Conservation (phyloP, 2,888 invertebrate species). For the Euplexia lucipara region DNA sequence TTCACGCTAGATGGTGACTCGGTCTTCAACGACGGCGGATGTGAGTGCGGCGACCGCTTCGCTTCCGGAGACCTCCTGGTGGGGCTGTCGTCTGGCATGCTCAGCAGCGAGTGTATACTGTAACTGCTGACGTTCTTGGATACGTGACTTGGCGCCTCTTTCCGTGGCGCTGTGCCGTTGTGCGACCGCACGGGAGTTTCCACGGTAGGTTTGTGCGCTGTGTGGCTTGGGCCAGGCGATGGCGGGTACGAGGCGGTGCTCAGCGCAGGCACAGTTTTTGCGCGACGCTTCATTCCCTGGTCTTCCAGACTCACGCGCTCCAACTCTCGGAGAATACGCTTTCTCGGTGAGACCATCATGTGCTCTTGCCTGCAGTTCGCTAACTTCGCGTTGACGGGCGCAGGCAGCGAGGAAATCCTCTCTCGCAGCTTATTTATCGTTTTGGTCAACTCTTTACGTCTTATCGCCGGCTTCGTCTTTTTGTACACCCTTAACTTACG, state of each 20-base stretch:
- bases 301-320: slow-evolving; percentile 94
- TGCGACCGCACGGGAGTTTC: slow-evolving; percentile 70
- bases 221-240: slow-evolving; percentile 74
- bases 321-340: slow-evolving; percentile 95
- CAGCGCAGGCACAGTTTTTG: slow-evolving; percentile 86
- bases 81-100: slow-evolving; percentile 90
- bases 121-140: slow-evolving; percentile 93
- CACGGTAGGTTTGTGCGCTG: slow-evolving; percentile 65
- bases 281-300: slow-evolving; percentile 92
- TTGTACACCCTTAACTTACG: slow-evolving; percentile 88
- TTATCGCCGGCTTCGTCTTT: slow-evolving; percentile 81
- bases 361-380: slow-evolving; percentile 88
- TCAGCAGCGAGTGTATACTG: slow-evolving; percentile 96
- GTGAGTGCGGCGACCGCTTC: slow-evolving; percentile 84
- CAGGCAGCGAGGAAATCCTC: slow-evolving; percentile 80
- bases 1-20: slow-evolving; percentile 84
- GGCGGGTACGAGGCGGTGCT: slow-evolving; percentile 82
- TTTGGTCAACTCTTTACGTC: slow-evolving; percentile 80
- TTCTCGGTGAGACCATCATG: slow-evolving; percentile 95
- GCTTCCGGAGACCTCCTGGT: slow-evolving; percentile 81
- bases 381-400: slow-evolving; percentile 85
- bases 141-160: slow-evolving; percentile 72
- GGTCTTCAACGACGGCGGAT: slow-evolving; percentile 80
- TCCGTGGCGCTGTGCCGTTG: slow-evolving; percentile 77
- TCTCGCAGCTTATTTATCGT: slow-evolving; percentile 83